Evolutionary conservation across 2,797 vertebrate species (phyloP).

Genomic region (Eutrigla gurnardus): DNA sequence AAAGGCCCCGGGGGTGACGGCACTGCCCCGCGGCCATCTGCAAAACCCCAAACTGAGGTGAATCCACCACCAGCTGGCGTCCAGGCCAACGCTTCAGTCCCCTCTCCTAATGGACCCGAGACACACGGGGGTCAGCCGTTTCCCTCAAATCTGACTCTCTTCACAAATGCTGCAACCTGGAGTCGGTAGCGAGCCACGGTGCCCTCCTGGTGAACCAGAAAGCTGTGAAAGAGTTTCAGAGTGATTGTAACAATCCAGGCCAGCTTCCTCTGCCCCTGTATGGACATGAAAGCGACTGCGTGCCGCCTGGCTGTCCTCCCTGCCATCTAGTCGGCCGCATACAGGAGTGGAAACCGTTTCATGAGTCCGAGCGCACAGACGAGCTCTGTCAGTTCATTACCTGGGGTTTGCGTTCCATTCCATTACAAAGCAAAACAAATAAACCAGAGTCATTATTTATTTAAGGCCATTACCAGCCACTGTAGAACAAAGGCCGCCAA

Average conservation of each 20-base stretch:
- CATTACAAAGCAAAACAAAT: constrained; percentile 66
- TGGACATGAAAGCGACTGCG: constrained; percentile 53
- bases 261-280: constrained; percentile 53
- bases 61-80: constrained; percentile 52
- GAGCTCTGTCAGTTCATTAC: constrained; percentile 61
- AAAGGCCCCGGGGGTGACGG: constrained; percentile 28
- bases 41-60: constrained; percentile 35
- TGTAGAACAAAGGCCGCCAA: constrained; percentile 41
- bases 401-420: constrained; percentile 49
- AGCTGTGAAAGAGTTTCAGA: constrained; percentile 44
- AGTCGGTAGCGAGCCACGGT: constrained; percentile 20
- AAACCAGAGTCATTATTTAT: constrained; percentile 63
- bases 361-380: constrained; percentile 37
- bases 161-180: constrained; percentile 25
- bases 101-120: constrained; percentile 42
- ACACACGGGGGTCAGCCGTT: constrained; percentile 49
- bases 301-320: constrained; percentile 45
- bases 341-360: constrained; percentile 57
- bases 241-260: constrained; percentile 47
- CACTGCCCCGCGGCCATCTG: constrained; percentile 56
- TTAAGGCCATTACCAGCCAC: constrained; percentile 57
- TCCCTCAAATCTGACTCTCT: constrained; percentile 47
- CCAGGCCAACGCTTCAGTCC: constrained; percentile 33
- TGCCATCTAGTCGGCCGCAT: constrained; percentile 32
- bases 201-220: constrained; percentile 28